Conservation (phyloP, 2,797 vertebrate genomes). For the Numenius phaeopus region DNA sequence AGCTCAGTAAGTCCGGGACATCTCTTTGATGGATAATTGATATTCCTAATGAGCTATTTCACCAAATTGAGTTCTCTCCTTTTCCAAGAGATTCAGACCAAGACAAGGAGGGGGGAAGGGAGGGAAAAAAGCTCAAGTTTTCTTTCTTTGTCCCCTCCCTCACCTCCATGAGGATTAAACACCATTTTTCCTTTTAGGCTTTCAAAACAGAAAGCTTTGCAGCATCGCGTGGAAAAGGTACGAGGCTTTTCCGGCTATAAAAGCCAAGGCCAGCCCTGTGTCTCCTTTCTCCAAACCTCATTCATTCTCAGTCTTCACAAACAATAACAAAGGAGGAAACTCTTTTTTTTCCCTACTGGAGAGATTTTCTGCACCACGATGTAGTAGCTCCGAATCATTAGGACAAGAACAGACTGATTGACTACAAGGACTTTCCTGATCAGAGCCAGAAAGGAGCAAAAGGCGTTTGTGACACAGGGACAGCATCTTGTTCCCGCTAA, state of each 20-base stretch:
- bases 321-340: not conserved
- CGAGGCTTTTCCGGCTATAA: not conserved
- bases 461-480: not conserved
- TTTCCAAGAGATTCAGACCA: not conserved
- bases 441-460: not conserved
- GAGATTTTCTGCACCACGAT: not conserved
- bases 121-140: not conserved
- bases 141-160: not conserved
- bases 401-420: not conserved
- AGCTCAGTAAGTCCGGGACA: not conserved
- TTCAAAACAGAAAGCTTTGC: not conserved
- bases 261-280: not conserved
- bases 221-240: not conserved
- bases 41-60: slow-evolving; percentile 58
- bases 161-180: not conserved
- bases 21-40: slow-evolving; percentile 67
- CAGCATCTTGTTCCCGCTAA: not conserved
- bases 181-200: not conserved
- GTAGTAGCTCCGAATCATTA: not conserved
- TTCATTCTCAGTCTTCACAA: not conserved
- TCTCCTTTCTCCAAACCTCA: not conserved
- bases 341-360: too few relatives aligned
- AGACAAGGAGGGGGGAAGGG: not conserved
- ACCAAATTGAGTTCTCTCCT: not conserved
- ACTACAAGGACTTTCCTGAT: not conserved